Percentiles rank a stretch among this genome's conserved stretches.
These are phyloP conservation scores for Tetramorium alpestre DNA, from an alignment of 1,140 invertebrate species.

Conservation along the genomic window DNA sequence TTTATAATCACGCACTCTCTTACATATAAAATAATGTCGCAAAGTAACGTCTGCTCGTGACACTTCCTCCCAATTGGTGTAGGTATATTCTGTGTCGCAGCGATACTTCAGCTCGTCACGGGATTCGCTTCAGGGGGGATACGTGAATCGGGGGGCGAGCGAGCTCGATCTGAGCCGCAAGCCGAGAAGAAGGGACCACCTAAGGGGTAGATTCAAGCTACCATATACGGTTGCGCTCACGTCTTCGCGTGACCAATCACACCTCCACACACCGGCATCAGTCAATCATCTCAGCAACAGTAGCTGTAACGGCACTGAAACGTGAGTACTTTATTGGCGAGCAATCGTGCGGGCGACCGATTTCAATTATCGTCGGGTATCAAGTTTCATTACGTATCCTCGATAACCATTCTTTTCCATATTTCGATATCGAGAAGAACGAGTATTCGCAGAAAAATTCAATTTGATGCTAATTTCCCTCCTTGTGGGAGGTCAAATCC, in stretches of 20 bases:
- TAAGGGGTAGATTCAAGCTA: conserved; percentile 89
- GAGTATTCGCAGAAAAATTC: conserved; percentile 46
- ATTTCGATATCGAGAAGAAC: neutral
- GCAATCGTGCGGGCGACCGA: neutral
- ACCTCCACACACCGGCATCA: conserved; percentile 87
- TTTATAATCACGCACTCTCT: neutral
- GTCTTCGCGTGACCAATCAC: conserved; percentile 87
- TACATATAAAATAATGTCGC: neutral
- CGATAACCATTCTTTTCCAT: neutral
- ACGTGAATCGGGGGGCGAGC: conserved; percentile 89
- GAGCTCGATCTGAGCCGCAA: conserved; percentile 91
- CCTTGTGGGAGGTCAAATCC: neutral
- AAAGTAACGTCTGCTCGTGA: neutral
- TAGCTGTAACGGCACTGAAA: conserved; percentile 90
- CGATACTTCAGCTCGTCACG: conserved; percentile 90
- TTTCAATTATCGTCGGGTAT: conserved; percentile 37
- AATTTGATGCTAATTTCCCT: conserved; percentile 52
- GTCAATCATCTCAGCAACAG: conserved; percentile 88
- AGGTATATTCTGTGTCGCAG: conserved; percentile 84
- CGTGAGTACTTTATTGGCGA: conserved; percentile 83
- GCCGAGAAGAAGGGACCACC: conserved; percentile 87
- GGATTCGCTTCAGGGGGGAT: conserved; percentile 91
- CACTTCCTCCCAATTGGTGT: conserved; percentile 70
- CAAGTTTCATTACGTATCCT: neutral
- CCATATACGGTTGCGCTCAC: conserved; percentile 88